Evolutionary conservation across 2,113 vertebrate genomes (phyloP), one percentile per base, ranked within the genome.

Genomic region (Fregetta grallaria): DNA sequence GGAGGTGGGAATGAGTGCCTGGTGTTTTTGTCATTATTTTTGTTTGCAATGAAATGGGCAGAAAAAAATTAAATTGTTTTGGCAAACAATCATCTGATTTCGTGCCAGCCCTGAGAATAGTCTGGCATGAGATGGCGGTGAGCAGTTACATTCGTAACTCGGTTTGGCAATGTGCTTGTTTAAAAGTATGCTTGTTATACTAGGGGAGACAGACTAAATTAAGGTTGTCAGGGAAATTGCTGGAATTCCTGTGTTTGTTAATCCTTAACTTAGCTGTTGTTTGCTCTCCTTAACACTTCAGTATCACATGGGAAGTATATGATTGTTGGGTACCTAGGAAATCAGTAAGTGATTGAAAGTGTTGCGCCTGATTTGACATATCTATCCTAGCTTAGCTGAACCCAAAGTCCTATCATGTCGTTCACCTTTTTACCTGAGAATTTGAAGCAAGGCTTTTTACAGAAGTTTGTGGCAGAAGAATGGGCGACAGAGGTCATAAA

Each of bases 201-300:
- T 74, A 72, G 80, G 58, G 72, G 44, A 82, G 90, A 36, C 61
- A 89, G 61, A 23, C 62, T 90, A 76, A 90, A 92, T 85, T 50
- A 23, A 70, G 88, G 92, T 93, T 95, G 92, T 95, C 71, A 76
- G 44, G 75, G 91, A 93, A 86, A 92, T 92, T 53, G 71, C 75
- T 86, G 91, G 59, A 59, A 92, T 88, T 93, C 86, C 90, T 67
- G 2, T 79, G 20, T 17, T 59, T 78, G 76, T 68, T 96, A 94
- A 70, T 63, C n/a, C 42, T 59, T 77, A 59, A 74, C 30, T 94
- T 42, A 49, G 56, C 23, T 72, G n/a, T 14, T 87, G 36, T 63
- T 87, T 91, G 62, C 34, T 89, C 56, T 68, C 44, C 19, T 66
- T 90, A 56, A 8, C 2, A 6, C 34, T 71, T 62, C 27, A 40